Percentiles rank a stretch among this genome's conserved stretches.
phyloP scores from a whole-genome alignment of 2,113 vertebrate species.

The Dascyllus trimaculatus region DNA sequence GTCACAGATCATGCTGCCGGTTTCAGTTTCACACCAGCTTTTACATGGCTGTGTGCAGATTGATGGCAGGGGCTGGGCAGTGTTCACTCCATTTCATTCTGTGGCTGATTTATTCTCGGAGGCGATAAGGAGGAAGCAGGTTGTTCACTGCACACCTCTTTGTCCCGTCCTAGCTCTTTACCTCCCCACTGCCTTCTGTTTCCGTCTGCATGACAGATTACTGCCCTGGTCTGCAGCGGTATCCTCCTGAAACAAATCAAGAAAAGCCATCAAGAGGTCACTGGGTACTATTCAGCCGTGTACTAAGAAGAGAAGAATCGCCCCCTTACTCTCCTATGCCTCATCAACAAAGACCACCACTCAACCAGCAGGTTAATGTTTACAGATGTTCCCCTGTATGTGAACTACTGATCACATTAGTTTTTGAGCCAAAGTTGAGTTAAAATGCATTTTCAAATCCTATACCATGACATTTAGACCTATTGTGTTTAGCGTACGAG shows the following conservation, averaged over 20 bases:
- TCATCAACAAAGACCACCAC: neutral
- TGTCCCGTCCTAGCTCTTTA: constrained; percentile 41
- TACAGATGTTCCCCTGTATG: neutral
- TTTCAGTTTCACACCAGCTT: neutral
- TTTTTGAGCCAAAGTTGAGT: neutral
- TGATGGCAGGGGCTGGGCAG: neutral
- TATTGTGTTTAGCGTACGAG: too few relatives aligned
- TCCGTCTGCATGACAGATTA: constrained; percentile 56
- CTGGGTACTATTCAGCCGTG: constrained; percentile 20
- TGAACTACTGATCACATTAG: neutral
- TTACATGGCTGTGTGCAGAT: neutral
- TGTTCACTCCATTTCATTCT: neutral
- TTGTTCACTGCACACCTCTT: neutral
- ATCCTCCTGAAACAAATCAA: constrained; percentile 65
- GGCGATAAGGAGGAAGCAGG: neutral
- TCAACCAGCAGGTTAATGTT: constrained; percentile 12
- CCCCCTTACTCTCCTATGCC: neutral
- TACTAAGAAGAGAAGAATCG: constrained; percentile 43
- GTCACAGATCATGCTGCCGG: neutral
- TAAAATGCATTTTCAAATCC: neutral
- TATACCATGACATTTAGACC: too few relatives aligned
- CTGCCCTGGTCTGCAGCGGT: constrained; percentile 50
- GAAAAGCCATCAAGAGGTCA: neutral
- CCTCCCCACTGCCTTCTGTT: constrained; percentile 34
- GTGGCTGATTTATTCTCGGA: neutral